These are phyloP conservation scores for Drosophila seguyi DNA, from an alignment of 1,140 invertebrate species.

Conservation along the genomic window DNA sequence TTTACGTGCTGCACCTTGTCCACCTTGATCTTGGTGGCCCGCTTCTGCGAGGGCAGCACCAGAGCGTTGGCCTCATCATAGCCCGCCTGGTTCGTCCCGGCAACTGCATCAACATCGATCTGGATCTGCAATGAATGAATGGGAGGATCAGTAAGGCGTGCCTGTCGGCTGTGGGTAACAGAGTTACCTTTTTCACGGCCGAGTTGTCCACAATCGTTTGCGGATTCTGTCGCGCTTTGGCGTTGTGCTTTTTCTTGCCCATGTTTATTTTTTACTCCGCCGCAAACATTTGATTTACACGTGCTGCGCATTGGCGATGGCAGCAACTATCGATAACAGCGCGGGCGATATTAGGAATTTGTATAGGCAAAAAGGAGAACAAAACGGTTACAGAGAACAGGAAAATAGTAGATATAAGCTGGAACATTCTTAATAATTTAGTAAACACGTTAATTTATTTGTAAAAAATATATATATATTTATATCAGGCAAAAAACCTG, in stretches of 20 bases:
- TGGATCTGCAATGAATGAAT: slow-evolving; percentile 86
- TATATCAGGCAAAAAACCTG: too few relatives aligned
- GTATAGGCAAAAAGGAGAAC: background rate
- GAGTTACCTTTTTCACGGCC: slow-evolving; percentile 88
- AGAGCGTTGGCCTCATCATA: slow-evolving; percentile 92
- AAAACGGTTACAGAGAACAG: background rate
- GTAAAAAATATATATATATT: too few relatives aligned
- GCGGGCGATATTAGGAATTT: background rate
- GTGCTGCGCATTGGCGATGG: slow-evolving; percentile 12
- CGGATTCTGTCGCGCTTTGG: slow-evolving; percentile 90
- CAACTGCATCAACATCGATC: slow-evolving; percentile 86
- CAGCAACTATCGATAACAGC: slow-evolving; percentile 14
- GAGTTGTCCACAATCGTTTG: slow-evolving; percentile 90
- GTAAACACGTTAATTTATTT: too few relatives aligned
- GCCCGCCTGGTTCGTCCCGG: slow-evolving; percentile 80
- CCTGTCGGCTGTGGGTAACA: too few relatives aligned
- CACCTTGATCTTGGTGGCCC: slow-evolving; percentile 89
- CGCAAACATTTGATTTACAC: slow-evolving; percentile 30
- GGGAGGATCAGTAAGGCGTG: background rate
- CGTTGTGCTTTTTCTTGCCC: slow-evolving; percentile 90
- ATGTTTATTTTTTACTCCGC: slow-evolving; percentile 78
- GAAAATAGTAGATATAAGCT: background rate
- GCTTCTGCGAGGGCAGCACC: slow-evolving; percentile 92
- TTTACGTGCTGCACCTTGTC: slow-evolving; percentile 86
- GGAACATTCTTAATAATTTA: too few relatives aligned